Evolutionary conservation across 1,140 invertebrate genomes (phyloP).

Genomic region (Eupeodes corollae): DNA sequence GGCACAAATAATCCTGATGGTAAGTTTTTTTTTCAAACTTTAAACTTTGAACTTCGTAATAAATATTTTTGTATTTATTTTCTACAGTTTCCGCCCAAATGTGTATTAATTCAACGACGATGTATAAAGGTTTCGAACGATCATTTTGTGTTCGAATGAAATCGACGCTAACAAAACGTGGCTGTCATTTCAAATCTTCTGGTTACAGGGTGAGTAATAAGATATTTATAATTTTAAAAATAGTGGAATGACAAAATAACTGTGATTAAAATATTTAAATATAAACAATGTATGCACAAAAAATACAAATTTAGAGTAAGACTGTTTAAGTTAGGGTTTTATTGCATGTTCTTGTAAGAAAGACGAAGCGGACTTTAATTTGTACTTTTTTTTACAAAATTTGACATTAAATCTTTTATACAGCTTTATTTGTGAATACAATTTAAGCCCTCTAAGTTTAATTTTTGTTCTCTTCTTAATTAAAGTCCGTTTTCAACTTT

Average conservation of each 20-base stretch:
- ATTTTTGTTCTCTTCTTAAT: background rate
- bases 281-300: too few relatives aligned
- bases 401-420: too few relatives aligned
- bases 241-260: too few relatives aligned
- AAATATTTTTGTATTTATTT: too few relatives aligned
- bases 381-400: constrained; percentile 1
- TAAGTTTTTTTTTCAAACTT: constrained; percentile 43
- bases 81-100: constrained; percentile 75
- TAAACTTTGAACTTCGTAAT: background rate
- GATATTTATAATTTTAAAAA: background rate
- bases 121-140: constrained; percentile 77
- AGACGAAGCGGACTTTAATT: background rate
- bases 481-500: background rate
- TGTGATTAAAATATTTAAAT: too few relatives aligned
- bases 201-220: constrained; percentile 80
- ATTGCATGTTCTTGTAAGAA: background rate
- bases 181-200: constrained; percentile 95
- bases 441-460: background rate
- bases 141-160: constrained; percentile 97
- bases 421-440: background rate
- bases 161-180: constrained; percentile 91
- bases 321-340: background rate
- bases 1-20: constrained; percentile 82
- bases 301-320: too few relatives aligned
- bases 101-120: constrained; percentile 59